Base-by-base conservation (phyloP, 2,888 invertebrate genomes). In the Drosophila cognata region DNA sequence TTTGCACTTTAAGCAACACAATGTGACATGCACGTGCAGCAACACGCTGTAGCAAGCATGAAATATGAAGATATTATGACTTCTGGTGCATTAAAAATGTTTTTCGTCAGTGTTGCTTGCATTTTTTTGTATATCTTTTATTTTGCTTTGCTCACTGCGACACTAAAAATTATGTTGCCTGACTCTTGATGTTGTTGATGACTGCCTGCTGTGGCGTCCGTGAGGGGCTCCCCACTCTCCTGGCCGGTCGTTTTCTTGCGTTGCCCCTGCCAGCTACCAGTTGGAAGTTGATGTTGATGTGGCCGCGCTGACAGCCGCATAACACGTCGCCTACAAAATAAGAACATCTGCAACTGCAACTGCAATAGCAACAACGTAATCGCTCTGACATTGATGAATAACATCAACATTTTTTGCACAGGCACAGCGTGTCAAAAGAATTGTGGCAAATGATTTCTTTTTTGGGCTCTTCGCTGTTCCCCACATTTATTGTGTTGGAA, bases 31-130 rank as follows among this genome's bases (percentile, higher is more conserved):
- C 61, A 67, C 74, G 79, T 63, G 69, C 70, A 56, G 70, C 28
- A 59, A 74, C 55, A 38, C 55, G 68, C 46, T 43, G 72, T 57
- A 64, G 35, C 68, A 63, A 71, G 70, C 82, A 64, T 88, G 72
- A 83, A 82, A 84, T 79, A 82, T 83, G 82, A 74, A 88, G 88
- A 82, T 79, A 82, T 84, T 82, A 85, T 88, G 88, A 83, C 83
- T 88, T 84, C 71, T 84, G 88, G 73, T 88, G 85, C 88, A 84
- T 79, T 71, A 71, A 88, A 83, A 79, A 79, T 70, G 77, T 66
- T 82, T 71, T 79, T 64, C 65, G 62, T 59, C 61, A 60, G 53
- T 70, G 51, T 65, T 73, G 56, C 55, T 52, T 25, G 56, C 63
- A 36, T 52, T 56, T 51, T 52, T 48, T 28, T 41, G 38, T 41